Base-by-base conservation (phyloP, 1,140 invertebrate species). In the Brachionus plicatilis region DNA sequence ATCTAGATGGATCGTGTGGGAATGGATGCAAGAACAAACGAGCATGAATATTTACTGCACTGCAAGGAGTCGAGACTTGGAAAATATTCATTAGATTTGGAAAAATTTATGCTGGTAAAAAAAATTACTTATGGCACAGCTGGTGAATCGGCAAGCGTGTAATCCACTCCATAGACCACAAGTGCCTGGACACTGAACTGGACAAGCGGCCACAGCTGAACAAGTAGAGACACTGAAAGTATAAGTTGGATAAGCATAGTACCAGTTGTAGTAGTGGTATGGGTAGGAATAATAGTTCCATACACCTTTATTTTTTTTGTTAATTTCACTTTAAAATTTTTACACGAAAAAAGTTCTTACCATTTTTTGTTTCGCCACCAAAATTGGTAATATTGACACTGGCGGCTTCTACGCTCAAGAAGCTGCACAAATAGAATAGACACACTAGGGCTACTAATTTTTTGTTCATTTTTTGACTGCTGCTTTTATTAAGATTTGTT, bases 81-180 rank as follows among this genome's bases (percentile, higher is more conserved):
- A 24, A 65, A 65, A 47, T 29, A 5, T 17, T 29, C 3, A 20
- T 17, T 50, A 12, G 2, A 37, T 37, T 37, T 37, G 33, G 5
- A n/a, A 24, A 3, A 8, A n/a, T 14, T 56, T 79, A 8, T 37
- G 33, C 4, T 33, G 24, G 8, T 17, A 47, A 29, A 79, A 14
- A 12, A 20, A 20, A 1, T 80, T 80, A 80, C 76, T 65, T 56
- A 80, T 65, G 20, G 79, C 29, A 82, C 79, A 65, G 8, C 50
- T 45, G 4, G 50, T 47, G 11, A 60, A 82, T 82, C 33, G 56
- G 20, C 79, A 82, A 82, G 79, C 79, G 33, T 82, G 20, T n/a
- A 82, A 68, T 43, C 79, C 79, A 37, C 53, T 68, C 79, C 79
- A 82, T 12, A 65, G 8, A 68, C 79, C 79, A 47, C 79, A 82